A percentile compares a stretch with the other conserved stretches of the same genome.
phyloP scores from a whole-genome alignment of 2,888 invertebrate genomes.

The Geophilus truncorum region DNA sequence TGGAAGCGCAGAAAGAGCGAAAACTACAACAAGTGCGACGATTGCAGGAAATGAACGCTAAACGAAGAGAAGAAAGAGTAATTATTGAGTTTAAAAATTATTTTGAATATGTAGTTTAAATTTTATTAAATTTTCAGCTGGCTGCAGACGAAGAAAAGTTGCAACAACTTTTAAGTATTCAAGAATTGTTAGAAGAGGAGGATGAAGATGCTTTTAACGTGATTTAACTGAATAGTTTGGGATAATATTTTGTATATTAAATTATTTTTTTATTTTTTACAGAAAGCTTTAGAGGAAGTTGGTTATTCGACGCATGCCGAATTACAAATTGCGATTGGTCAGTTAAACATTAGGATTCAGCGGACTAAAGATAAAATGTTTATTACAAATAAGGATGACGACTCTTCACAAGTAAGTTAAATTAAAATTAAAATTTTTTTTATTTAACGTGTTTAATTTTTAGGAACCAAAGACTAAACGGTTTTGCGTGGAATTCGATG shows the following conservation, averaged over 20 bases:
- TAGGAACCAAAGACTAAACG: slow-evolving; percentile 43
- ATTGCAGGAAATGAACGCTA: slow-evolving; percentile 80
- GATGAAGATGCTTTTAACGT: slow-evolving; percentile 63
- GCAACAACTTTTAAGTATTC: slow-evolving; percentile 66
- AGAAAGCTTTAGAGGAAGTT: slow-evolving; percentile 67
- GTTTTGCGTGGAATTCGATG: slow-evolving; percentile 40
- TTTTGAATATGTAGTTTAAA: too few relatives aligned
- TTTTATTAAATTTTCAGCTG: slow-evolving; percentile 52
- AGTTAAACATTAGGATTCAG: slow-evolving; percentile 66
- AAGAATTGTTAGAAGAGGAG: slow-evolving; percentile 68
- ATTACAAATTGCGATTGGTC: slow-evolving; percentile 67
- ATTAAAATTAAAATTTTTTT: background rate
- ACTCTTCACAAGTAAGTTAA: slow-evolving; percentile 36
- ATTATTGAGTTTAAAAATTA: too few relatives aligned
- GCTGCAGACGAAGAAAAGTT: slow-evolving; percentile 84
- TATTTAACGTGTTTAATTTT: background rate
- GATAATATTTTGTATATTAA: too few relatives aligned
- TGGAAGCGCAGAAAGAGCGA: slow-evolving; percentile 66
- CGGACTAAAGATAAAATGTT: slow-evolving; percentile 70
- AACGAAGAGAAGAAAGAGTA: slow-evolving; percentile 76
- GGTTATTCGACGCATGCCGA: slow-evolving; percentile 72
- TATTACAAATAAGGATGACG: slow-evolving; percentile 62
- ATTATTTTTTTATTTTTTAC: slow-evolving; percentile 43
- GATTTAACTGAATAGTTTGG: slow-evolving; percentile 32
- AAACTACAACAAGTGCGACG: slow-evolving; percentile 78